Conservation (phyloP, 2,888 invertebrate species). For the Apodemia zela region DNA sequence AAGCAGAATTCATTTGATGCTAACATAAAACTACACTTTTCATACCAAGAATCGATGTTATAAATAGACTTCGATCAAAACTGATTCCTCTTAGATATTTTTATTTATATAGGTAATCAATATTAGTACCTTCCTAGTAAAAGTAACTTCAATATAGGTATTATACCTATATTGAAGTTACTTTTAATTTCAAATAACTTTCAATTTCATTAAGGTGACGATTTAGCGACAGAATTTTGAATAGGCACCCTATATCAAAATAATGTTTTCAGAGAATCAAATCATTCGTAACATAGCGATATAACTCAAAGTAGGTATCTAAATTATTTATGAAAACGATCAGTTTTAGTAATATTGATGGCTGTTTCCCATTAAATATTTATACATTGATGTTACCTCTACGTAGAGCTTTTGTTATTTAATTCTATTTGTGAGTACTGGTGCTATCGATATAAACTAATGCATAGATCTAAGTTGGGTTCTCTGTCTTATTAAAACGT, state of each 20-base stretch:
- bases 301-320: too few species aligned
- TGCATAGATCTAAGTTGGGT: too few species aligned
- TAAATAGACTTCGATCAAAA: background rate
- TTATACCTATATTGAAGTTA: background rate
- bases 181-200: background rate
- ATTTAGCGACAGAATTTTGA: background rate
- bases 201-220: background rate
- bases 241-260: background rate
- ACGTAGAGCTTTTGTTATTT: background rate
- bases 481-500: too few species aligned
- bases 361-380: too few species aligned
- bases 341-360: background rate
- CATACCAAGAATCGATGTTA: slow-evolving; percentile 8
- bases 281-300: too few species aligned
- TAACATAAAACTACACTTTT: slow-evolving; percentile 15
- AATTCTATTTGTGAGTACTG: background rate
- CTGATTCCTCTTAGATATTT: background rate
- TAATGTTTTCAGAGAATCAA: too few species aligned
- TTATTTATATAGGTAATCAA: background rate
- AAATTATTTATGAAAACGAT: background rate
- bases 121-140: too few species aligned
- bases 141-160: too few species aligned
- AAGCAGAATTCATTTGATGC: slow-evolving; percentile 34
- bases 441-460: background rate
- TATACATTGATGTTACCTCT: background rate